A percentile compares a stretch with the other conserved stretches of the same genome.
phyloP scores from a whole-genome alignment of 2,797 vertebrate genomes.

The Melanotaenia maccullochi region DNA sequence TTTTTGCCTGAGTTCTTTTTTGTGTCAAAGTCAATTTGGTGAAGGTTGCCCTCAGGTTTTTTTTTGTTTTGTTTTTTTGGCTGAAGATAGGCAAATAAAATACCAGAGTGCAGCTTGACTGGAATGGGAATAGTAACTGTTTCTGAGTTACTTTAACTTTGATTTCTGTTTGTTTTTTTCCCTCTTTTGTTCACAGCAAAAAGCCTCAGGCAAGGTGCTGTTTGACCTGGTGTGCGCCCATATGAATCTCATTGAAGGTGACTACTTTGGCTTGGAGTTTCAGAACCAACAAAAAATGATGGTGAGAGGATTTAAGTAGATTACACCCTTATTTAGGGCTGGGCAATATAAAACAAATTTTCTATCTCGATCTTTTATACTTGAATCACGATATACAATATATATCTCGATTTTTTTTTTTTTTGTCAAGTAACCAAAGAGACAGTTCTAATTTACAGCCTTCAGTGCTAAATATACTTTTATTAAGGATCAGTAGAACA shows the following conservation, averaged over 20 bases:
- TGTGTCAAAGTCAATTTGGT: slow-evolving; percentile 15
- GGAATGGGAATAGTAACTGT: slow-evolving; percentile 11
- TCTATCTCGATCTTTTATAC: too few species aligned
- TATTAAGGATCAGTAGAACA: too few species aligned
- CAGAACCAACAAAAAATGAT: slow-evolving; percentile 94
- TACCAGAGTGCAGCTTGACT: slow-evolving; percentile 5
- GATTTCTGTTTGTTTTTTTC: not conserved
- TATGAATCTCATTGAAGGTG: slow-evolving; percentile 96
- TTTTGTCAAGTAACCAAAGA: too few species aligned
- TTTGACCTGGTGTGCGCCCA: slow-evolving; percentile 94
- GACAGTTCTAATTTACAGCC: too few species aligned
- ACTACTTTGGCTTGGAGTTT: slow-evolving; percentile 98
- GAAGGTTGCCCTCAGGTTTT: not conserved
- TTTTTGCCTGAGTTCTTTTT: slow-evolving; percentile 25
- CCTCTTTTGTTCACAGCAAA: slow-evolving; percentile 84
- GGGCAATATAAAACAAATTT: too few species aligned
- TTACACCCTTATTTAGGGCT: not conserved
- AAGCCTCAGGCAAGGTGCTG: slow-evolving; percentile 92
- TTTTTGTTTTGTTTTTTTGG: not conserved
- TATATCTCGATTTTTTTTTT: too few species aligned
- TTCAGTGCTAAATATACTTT: too few species aligned
- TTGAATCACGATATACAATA: too few species aligned
- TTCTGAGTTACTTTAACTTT: slow-evolving; percentile 27
- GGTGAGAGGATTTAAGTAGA: slow-evolving; percentile 77
- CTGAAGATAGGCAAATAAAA: slow-evolving; percentile 22